Percentiles rank a stretch among this genome's conserved stretches.
Conservation (phyloP, 2,113 vertebrate species). For the Oncorhynchus mykiss region DNA sequence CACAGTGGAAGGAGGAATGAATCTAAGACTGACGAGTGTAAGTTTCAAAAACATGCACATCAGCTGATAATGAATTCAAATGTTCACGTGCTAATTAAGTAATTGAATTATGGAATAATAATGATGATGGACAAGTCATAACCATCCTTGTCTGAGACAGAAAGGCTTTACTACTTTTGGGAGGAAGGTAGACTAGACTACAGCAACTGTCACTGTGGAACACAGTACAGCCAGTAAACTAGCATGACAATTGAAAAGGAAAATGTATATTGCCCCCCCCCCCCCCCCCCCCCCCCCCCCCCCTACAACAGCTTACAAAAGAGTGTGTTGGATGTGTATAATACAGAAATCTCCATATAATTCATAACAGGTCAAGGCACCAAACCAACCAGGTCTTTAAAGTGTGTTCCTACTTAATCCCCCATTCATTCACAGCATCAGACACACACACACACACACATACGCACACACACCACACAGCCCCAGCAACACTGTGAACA, state of each 20-base stretch:
- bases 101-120: too few relatives aligned
- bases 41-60: too few relatives aligned
- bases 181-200: background rate
- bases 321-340: background rate
- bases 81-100: too few relatives aligned
- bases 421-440: background rate
- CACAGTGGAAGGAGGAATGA: too few relatives aligned
- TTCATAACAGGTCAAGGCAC: slow-evolving; percentile 20
- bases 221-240: background rate
- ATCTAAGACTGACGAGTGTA: too few relatives aligned
- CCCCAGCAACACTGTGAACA: slow-evolving; percentile 28
- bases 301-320: background rate
- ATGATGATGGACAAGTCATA: too few relatives aligned
- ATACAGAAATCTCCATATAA: slow-evolving; percentile 18
- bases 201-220: background rate
- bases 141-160: too few relatives aligned
- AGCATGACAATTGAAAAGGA: background rate
- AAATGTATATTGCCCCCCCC: background rate
- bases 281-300: background rate
- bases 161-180: background rate
- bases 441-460: too few relatives aligned
- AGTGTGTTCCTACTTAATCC: background rate
- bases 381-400: slow-evolving; percentile 11
- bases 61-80: too few relatives aligned
- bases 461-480: background rate